Base-by-base conservation (phyloP, 2,888 invertebrate genomes). In the Cybosia mesomella region DNA sequence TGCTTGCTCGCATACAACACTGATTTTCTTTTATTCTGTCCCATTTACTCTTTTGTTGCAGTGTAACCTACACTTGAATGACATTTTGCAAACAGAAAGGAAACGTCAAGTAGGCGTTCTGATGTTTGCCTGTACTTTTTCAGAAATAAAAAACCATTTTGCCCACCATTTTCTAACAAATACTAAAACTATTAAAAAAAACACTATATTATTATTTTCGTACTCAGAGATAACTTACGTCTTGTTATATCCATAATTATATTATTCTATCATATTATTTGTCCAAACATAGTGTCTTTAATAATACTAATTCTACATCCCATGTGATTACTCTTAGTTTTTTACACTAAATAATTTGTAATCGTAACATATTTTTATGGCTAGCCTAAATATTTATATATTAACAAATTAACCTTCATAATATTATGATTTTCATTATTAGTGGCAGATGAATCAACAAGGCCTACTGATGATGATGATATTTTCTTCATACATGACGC, bases 1-100 rank as follows among this genome's bases (percentile, higher is more conserved):
- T 91, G 85, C 87, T 85, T 84, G 76, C 80, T 87, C 86, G 87
- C 89, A 91, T 89, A 89, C 87, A 89, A 92, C 89, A 87, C 86
- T 88, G 88, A 87, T 85, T 89, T 83, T 81, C 83, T 85, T 87
- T 85, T 86, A 83, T 87, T 84, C 82, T 73, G 79, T 83, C 82
- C 81, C 73, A 78, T 83, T 86, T 83, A 83, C 83, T 84, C 86
- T 82, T 88, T 89, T 91, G 90, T 90, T 72, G 64, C 70, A 75
- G 75, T 73, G 71, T 72, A 79, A 61, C 62, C 28, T 49, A 83
- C 59, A 86, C 81, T 87, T 90, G 91, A 91, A 83, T 92, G 92
- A 91, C 91, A 79, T 90, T 90, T 89, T 77, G 79, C 80, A 79
- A 85, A 85, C 61, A 65, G 76, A 77, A 77, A 67, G 83, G 82